A percentile compares a stretch with the other conserved stretches of the same genome.
Conservation (phyloP, 2,113 vertebrate genomes). For the Odontophorus gujanensis region DNA sequence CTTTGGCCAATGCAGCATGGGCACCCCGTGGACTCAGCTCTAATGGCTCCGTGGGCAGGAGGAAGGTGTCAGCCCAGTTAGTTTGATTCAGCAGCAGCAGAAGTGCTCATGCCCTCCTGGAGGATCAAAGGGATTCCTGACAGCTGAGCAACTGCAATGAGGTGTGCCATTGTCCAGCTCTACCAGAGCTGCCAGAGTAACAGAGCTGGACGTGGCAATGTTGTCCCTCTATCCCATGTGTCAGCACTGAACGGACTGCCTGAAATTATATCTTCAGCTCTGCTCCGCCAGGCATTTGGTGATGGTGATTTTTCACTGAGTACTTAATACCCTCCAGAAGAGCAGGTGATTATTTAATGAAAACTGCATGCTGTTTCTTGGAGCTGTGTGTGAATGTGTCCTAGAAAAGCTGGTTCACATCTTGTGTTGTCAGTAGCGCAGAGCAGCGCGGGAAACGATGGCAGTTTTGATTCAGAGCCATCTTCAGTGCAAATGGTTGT, state of each 20-base stretch:
- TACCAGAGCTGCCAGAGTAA: neutral
- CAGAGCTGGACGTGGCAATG: neutral
- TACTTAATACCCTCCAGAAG: neutral
- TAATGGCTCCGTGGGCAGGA: neutral
- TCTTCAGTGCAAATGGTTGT: conserved; percentile 37
- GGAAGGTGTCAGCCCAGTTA: conserved; percentile 18
- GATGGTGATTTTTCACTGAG: neutral
- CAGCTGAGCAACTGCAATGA: conserved; percentile 4
- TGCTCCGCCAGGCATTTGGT: neutral
- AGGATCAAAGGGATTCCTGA: conserved; percentile 29
- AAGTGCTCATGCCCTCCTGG: conserved; percentile 24
- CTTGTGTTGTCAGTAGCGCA: neutral
- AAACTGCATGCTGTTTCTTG: neutral
- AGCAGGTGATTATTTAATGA: neutral
- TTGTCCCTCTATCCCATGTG: rapidly evolving
- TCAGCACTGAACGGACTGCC: neutral
- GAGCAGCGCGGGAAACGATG: neutral
- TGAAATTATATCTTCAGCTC: neutral
- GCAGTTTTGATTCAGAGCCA: conserved; percentile 22
- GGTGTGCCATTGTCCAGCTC: neutral
- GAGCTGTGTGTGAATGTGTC: rapidly evolving
- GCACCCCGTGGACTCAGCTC: no score
- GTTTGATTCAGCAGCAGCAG: neutral
- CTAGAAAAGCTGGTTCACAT: rapidly evolving
- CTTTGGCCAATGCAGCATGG: neutral